A percentile compares a stretch with the other conserved stretches of the same genome.
Evolutionary conservation across 2,113 vertebrate species (phyloP).

Genomic region (Equus przewalskii): DNA sequence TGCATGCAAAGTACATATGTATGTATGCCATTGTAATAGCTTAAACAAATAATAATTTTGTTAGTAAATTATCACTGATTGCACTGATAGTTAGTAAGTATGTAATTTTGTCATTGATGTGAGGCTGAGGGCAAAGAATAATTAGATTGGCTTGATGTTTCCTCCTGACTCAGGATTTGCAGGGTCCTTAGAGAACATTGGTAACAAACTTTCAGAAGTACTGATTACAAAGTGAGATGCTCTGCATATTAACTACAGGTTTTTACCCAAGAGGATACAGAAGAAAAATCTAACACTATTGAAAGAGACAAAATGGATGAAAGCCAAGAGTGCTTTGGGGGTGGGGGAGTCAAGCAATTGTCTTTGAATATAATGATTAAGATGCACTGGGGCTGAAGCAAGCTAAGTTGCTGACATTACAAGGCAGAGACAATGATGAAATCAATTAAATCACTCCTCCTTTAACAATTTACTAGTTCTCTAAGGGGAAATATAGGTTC

Average conservation of each 20-base stretch:
- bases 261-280: slow-evolving; percentile 69
- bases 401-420: slow-evolving; percentile 73
- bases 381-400: slow-evolving; percentile 78
- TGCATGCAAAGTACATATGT: background rate
- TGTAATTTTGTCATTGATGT: slow-evolving; percentile 83
- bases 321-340: slow-evolving; percentile 8
- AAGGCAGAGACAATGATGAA: slow-evolving; percentile 60
- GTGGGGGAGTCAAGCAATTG: slow-evolving; percentile 55
- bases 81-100: background rate
- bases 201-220: slow-evolving; percentile 89
- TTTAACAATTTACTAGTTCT: slow-evolving; percentile 65
- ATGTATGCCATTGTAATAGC: background rate
- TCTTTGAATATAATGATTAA: slow-evolving; percentile 83
- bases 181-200: slow-evolving; percentile 87
- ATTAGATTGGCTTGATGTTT: slow-evolving; percentile 78
- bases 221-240: slow-evolving; percentile 89
- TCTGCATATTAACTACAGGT: slow-evolving; percentile 89
- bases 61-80: background rate
- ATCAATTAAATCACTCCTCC: slow-evolving; percentile 50
- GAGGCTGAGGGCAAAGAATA: slow-evolving; percentile 73
- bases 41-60: slow-evolving; percentile 38
- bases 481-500: slow-evolving; percentile 11
- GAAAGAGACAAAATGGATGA: slow-evolving; percentile 80
- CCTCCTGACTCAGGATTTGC: slow-evolving; percentile 88
- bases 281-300: slow-evolving; percentile 77